Conservation (phyloP, 1,140 invertebrate genomes). For the Aphaenogaster ashmeadi region DNA sequence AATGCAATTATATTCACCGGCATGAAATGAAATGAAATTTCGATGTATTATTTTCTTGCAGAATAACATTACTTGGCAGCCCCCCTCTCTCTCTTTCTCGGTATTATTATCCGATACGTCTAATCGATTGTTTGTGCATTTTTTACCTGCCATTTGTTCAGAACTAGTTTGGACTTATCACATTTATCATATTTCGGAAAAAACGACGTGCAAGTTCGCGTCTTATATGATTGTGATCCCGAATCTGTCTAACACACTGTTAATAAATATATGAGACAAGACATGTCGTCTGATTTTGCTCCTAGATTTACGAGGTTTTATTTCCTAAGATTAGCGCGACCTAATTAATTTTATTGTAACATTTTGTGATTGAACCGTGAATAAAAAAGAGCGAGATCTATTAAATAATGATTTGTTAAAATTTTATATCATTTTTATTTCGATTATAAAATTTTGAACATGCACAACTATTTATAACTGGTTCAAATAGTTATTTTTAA, state of each 20-base stretch:
- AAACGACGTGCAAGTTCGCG: background rate
- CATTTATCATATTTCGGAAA: background rate
- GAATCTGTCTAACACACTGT: background rate
- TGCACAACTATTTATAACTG: background rate
- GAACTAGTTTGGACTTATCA: background rate
- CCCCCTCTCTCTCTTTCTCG: no score
- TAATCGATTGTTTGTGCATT: background rate
- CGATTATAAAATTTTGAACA: background rate
- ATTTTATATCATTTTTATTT: background rate
- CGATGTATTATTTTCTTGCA: background rate
- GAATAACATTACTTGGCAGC: background rate
- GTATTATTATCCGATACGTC: background rate
- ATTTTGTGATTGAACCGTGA: background rate
- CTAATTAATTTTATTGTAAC: slow-evolving; percentile 28
- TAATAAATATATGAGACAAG: slow-evolving; percentile 11
- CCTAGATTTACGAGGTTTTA: background rate
- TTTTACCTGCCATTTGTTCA: background rate
- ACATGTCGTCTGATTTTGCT: background rate
- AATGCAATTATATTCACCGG: background rate
- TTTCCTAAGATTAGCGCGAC: background rate
- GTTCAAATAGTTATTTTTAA: slow-evolving; percentile 13
- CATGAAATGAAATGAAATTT: background rate
- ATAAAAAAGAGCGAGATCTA: slow-evolving; percentile 9
- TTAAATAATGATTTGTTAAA: background rate
- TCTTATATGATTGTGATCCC: background rate